These are phyloP conservation scores for Suncus etruscus DNA, from an alignment of 2,113 vertebrate genomes.

Conservation along the genomic window DNA sequence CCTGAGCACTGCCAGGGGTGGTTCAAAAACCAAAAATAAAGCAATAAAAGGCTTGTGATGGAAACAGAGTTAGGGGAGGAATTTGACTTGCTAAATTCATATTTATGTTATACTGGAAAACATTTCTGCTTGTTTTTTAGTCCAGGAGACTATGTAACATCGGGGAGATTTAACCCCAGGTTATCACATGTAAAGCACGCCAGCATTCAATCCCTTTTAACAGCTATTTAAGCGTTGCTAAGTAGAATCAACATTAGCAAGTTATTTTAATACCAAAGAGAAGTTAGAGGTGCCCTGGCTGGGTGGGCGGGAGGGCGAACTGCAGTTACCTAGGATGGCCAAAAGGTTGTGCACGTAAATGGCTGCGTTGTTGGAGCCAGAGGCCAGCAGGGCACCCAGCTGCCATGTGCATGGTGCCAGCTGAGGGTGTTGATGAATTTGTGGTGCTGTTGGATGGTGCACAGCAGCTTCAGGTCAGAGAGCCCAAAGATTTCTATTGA, in stretches of 20 bases:
- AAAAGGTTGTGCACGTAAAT: constrained; percentile 94
- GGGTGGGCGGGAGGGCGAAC: neutral
- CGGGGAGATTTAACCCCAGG: too few species aligned
- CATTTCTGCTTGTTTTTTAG: too few species aligned
- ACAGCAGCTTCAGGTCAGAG: constrained; percentile 91
- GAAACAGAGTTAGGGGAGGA: too few species aligned
- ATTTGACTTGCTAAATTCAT: too few species aligned
- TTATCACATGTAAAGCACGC: too few species aligned
- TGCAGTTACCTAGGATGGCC: constrained; percentile 87
- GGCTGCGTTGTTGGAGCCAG: constrained; percentile 94
- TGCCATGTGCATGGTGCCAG: constrained; percentile 93
- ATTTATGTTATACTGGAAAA: too few species aligned
- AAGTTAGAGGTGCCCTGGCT: neutral
- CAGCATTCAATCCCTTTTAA: too few species aligned
- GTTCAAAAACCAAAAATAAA: too few species aligned
- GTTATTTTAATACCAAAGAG: neutral
- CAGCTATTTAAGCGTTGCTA: too few species aligned
- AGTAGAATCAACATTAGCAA: neutral
- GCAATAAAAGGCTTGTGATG: too few species aligned
- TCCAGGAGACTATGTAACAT: too few species aligned
- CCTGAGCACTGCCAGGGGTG: too few species aligned
- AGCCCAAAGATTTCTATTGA: constrained; percentile 93
- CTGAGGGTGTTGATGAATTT: constrained; percentile 95
- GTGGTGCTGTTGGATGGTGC: constrained; percentile 96
- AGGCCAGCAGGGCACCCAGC: constrained; percentile 92